Conservation (phyloP, 2,797 vertebrate genomes). For the Sebastes cheni region DNA sequence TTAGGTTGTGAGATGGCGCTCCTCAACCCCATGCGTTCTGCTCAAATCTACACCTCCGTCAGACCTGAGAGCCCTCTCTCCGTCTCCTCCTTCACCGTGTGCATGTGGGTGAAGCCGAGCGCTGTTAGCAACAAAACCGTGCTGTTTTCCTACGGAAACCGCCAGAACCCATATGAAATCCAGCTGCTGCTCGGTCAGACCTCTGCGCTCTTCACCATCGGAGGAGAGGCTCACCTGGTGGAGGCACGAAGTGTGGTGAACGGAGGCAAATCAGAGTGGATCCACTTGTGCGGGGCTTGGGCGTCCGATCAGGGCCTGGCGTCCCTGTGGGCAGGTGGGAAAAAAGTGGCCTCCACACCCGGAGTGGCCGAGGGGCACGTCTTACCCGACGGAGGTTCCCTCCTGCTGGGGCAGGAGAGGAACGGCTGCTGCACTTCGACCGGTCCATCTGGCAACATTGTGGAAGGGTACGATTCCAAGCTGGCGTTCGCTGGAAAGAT, state of each 20-base stretch:
- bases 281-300: slow-evolving; percentile 91
- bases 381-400: slow-evolving; percentile 85
- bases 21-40: slow-evolving; percentile 95
- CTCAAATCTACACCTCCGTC: slow-evolving; percentile 88
- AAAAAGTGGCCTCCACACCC: slow-evolving; percentile 57
- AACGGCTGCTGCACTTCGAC: slow-evolving; percentile 83
- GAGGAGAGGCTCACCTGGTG: slow-evolving; percentile 83
- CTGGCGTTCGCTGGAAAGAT: slow-evolving; percentile 91
- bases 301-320: slow-evolving; percentile 83
- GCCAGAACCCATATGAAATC: slow-evolving; percentile 89
- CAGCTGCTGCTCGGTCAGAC: slow-evolving; percentile 87
- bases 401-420: slow-evolving; percentile 93
- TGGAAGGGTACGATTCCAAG: slow-evolving; percentile 83
- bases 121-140: slow-evolving; percentile 88
- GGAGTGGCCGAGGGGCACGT: slow-evolving; percentile 82
- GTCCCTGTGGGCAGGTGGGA: slow-evolving; percentile 86
- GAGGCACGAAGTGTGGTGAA: slow-evolving; percentile 63
- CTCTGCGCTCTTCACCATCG: slow-evolving; percentile 82
- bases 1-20: slow-evolving; percentile 91
- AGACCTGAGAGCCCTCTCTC: slow-evolving; percentile 78
- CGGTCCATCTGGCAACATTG: slow-evolving; percentile 30
- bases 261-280: slow-evolving; percentile 79
- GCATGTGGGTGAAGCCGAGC: slow-evolving; percentile 91
- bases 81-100: slow-evolving; percentile 86
- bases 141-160: slow-evolving; percentile 92